Percentiles rank a stretch among this genome's conserved stretches.
phyloP scores from a whole-genome alignment of 2,888 invertebrate species.

The Habroteleia sp. region DNA sequence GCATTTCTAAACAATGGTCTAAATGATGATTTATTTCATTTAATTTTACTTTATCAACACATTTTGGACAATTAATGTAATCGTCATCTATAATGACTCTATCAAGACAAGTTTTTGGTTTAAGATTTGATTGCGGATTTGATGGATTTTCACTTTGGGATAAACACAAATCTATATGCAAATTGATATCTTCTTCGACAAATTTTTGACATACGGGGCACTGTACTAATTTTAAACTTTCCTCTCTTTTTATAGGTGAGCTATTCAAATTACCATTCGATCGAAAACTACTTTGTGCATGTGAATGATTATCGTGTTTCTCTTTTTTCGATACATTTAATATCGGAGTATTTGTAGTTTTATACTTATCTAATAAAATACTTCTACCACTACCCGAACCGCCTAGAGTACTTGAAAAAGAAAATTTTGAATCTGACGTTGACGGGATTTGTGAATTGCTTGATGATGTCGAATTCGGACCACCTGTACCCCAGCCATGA shows the following conservation, averaged over 20 bases:
- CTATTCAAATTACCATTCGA: too few species aligned
- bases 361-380: constrained; percentile 71
- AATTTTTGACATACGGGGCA: constrained; percentile 85
- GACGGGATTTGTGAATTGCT: too few species aligned
- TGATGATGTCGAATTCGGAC: constrained; percentile 29
- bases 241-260: constrained; percentile 79
- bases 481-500: constrained; percentile 72
- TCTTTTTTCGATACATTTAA: too few species aligned
- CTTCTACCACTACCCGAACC: constrained; percentile 73
- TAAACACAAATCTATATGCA: constrained; percentile 83
- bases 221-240: constrained; percentile 80
- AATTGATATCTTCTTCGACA: constrained; percentile 83
- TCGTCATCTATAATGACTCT: constrained; percentile 17
- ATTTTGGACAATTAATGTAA: constrained; percentile 29
- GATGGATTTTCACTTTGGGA: constrained; percentile 26
- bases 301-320: background rate
- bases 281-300: too few species aligned
- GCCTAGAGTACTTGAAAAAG: constrained; percentile 71
- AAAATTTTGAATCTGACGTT: constrained; percentile 41
- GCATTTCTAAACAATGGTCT: constrained; percentile 62
- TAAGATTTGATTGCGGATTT: background rate
- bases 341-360: too few species aligned
- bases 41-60: background rate
- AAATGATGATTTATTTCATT: constrained; percentile 18
- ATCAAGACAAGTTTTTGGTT: background rate